Conservation (phyloP, 2,797 vertebrate genomes). For the Bovichtus diacanthus region DNA sequence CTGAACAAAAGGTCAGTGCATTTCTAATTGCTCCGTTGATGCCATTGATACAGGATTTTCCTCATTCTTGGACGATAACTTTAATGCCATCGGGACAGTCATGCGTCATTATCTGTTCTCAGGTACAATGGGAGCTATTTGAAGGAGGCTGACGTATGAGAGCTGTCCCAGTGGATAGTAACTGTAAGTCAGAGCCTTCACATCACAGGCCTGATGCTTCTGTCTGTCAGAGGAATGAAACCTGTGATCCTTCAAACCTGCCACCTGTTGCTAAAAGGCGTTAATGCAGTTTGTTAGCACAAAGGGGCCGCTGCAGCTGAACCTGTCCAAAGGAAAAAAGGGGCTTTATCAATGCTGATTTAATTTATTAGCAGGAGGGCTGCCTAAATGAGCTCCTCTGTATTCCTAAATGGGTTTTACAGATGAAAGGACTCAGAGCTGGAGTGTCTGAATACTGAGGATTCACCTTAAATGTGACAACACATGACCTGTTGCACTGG, state of each 20-base stretch:
- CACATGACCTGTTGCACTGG: background rate
- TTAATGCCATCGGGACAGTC: conserved; percentile 16
- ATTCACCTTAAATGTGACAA: conserved; percentile 11
- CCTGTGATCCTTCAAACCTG: conserved; percentile 8
- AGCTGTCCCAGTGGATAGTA: background rate
- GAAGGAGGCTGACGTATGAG: background rate
- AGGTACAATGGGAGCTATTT: conserved; percentile 31
- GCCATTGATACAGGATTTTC: no score
- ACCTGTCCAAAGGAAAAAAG: background rate
- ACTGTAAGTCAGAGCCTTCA: background rate
- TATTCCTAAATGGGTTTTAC: conserved; percentile 28
- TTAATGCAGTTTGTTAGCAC: conserved; percentile 13
- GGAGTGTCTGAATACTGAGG: conserved; percentile 21
- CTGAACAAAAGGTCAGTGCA: background rate
- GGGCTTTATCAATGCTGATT: conserved; percentile 28
- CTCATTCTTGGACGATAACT: background rate
- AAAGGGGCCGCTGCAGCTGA: conserved; percentile 1
- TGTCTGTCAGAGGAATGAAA: conserved; percentile 1
- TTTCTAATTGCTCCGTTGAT: background rate
- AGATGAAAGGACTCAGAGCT: conserved; percentile 31
- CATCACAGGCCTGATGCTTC: background rate
- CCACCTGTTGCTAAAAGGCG: conserved; percentile 31
- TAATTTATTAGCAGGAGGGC: conserved; percentile 30
- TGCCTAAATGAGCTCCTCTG: conserved; percentile 30
- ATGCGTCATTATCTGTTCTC: conserved; percentile 47